Base-by-base conservation (phyloP, 2,113 vertebrate genomes). In the Tyto alba region DNA sequence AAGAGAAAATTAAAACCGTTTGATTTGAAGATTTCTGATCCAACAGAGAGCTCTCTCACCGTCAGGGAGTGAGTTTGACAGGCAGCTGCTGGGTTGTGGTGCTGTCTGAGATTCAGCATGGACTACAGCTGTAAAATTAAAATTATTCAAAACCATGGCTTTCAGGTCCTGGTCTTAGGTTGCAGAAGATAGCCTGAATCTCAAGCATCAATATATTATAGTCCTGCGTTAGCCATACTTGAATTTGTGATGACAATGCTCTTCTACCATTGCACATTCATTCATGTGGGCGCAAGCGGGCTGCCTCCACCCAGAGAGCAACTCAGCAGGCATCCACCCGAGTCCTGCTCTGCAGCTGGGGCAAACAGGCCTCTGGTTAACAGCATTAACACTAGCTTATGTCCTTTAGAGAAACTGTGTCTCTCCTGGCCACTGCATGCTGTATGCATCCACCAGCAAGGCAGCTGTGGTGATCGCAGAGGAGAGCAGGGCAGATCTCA, bases 231-330 rank as follows among this genome's bases (percentile, higher is more conserved):
- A 48, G 40, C 34, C 8, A 5, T 40, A 27, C 13, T 18, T 2
- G 1, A 19, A n/a, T 63, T n/a, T 78, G 36, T 1, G 2, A 27
- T 15, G 26, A 8, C 0, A 2, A 32, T 3, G 4, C 38, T 83
- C 66, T 73, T 38, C 43, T 17, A 55, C 19, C 38, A 8, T 16
- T 30, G 36, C 57, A 32, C 3, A 0, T 18, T 34, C 3, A 0
- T 18, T 34, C 38, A 10, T 55, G 59, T 20, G 43, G 48, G 48
- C 8, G 4, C 32, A 68, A 48, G 34, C 59, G 80, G 66, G 45
- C 19, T 6, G 3, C 56, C 72, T 47, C 45, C 43, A 64, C 36
- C 38, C 5, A 2, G 50, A 30, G 16, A 38, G 26, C 56, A 57
- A 30, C 20, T 32, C 57, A 19, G 72, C 22, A 74, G 66, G 47